Base-by-base conservation (phyloP, 1,140 invertebrate genomes). In the Neodiprion virginianus region DNA sequence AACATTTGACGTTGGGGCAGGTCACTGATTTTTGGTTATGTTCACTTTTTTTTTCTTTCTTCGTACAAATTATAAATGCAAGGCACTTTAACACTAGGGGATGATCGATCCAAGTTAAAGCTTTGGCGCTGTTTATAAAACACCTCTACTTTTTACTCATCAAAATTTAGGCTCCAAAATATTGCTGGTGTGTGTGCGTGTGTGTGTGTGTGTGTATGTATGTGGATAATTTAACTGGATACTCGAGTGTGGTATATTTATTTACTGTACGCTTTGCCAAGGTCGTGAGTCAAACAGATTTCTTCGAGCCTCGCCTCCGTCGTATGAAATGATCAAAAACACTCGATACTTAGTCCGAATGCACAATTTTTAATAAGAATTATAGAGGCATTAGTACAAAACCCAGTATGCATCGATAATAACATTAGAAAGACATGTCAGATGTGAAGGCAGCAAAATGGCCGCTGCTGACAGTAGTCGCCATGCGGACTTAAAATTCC, bases 381-480 rank as follows among this genome's bases (percentile, higher is more conserved):
- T 61, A 14, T 8, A 17, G 53, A 61, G 53, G 11, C 53, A 61
- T 40, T 3, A 61, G 11, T 8, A 61, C 53, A 17, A 73, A 72
- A 72, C 72, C 72, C 73, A 81, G 80, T 74, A 81, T 80, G 78
- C 76, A 79, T 84, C 81, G 84, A 86, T 87, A 87, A 87, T 83
- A 87, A 87, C 84, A 87, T 87, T 85, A 86, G 81, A 87, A 83
- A 86, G 84, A 87, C 82, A 87, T 82, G 81, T 83, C 81, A 86
- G 83, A 80, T 80, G 79, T 81, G 78, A 61, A 61, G 53, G 53
- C 53, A 61, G 53, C 53, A 61, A 61, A 61, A 61, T 61, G 53
- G 53, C 53, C 53, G 53, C 53, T 61, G 53, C 53, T 61, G 53
- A 61, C 53, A 61, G 53, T 12, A 61, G 53, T 7, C 53, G 53